These are phyloP conservation scores for Baryphthengus martii DNA, from an alignment of 2,113 vertebrate species.

Conservation along the genomic window DNA sequence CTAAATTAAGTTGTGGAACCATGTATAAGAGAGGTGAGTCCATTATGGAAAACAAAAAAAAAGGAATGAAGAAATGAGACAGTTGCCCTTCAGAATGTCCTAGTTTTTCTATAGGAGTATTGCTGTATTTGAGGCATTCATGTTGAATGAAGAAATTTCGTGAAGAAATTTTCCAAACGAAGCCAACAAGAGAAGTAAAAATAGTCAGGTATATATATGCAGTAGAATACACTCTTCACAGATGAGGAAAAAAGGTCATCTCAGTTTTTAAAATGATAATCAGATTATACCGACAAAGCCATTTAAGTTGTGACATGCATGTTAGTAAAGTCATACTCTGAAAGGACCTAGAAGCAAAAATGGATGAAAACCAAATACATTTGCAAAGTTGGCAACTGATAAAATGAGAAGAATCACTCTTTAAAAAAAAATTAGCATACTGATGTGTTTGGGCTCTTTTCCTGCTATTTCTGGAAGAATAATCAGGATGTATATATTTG, in stretches of 20 bases:
- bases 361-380: not conserved
- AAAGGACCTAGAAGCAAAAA: not conserved
- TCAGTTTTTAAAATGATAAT: not conserved
- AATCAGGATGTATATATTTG: not conserved
- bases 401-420: not conserved
- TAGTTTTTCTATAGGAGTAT: not conserved
- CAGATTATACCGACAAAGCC: not conserved
- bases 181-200: not conserved
- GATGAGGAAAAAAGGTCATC: not conserved
- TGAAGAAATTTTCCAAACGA: not conserved
- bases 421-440: not conserved
- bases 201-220: accelerated
- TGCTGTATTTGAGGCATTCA: not conserved
- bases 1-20: not conserved
- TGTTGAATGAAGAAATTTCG: not conserved
- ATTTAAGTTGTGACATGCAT: not conserved
- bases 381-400: not conserved
- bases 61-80: not conserved
- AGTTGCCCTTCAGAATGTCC: not conserved
- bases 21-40: not conserved
- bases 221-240: not conserved
- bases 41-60: not conserved
- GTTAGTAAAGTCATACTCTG: not conserved
- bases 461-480: not conserved
- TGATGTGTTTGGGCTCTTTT: not conserved